phyloP scores from a whole-genome alignment of 2,113 vertebrate genomes.

The Rhinopomastus cyanomelas region DNA sequence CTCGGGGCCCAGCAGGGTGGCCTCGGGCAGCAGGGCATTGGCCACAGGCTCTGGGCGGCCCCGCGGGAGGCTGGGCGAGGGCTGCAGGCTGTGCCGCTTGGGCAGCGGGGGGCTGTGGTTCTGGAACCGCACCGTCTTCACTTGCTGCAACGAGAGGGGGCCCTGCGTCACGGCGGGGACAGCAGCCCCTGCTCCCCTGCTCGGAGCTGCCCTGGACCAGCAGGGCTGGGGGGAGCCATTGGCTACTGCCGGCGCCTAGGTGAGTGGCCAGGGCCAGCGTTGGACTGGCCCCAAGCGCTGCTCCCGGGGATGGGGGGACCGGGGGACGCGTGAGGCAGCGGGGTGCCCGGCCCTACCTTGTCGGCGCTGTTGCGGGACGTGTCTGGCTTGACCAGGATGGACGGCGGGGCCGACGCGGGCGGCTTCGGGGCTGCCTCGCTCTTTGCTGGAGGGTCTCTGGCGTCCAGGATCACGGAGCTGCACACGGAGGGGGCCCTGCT shows the following conservation, averaged over 20 bases:
- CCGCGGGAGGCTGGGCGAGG: slow-evolving; percentile 55
- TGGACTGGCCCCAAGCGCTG: background rate
- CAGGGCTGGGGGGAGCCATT: background rate
- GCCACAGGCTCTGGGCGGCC: slow-evolving; percentile 45
- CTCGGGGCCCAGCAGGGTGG: slow-evolving; percentile 63
- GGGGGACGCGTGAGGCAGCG: background rate
- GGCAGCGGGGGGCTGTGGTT: slow-evolving; percentile 79
- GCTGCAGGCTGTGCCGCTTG: slow-evolving; percentile 75
- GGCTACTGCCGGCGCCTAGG: rapidly evolving
- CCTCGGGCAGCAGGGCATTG: slow-evolving; percentile 69
- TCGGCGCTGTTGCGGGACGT: slow-evolving; percentile 80
- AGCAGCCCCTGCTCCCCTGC: background rate
- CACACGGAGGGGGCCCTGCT: slow-evolving; percentile 70
- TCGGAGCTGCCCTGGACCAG: background rate
- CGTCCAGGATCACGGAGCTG: slow-evolving; percentile 75
- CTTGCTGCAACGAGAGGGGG: slow-evolving; percentile 76
- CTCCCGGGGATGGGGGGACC: background rate
- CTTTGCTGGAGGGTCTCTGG: slow-evolving; percentile 68
- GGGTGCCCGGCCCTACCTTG: slow-evolving; percentile 77
- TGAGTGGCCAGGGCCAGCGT: rapidly evolving
- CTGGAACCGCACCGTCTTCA: slow-evolving; percentile 92
- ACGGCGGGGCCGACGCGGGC: slow-evolving; percentile 76
- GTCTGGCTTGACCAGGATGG: slow-evolving; percentile 93
- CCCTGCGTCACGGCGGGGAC: background rate
- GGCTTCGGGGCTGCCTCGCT: slow-evolving; percentile 75